A percentile compares a stretch with the other conserved stretches of the same genome.
Evolutionary conservation across 2,113 vertebrate species (phyloP).

Genomic region (Phalacrocorax carbo): DNA sequence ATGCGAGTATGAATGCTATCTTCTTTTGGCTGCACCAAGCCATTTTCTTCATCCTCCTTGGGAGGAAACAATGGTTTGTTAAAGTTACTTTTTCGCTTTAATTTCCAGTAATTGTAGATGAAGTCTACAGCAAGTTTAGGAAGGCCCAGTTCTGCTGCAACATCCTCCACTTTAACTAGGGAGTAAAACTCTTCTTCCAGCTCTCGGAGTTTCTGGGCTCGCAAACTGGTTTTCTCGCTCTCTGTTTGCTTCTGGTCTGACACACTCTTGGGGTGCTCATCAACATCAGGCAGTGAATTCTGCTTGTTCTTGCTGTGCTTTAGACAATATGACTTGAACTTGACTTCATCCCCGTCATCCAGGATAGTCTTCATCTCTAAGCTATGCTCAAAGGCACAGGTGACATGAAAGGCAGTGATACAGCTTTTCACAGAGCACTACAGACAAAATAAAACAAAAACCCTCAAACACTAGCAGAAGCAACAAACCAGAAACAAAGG

Average conservation of each 20-base stretch:
- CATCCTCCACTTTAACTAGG: conserved; percentile 83
- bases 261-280: conserved; percentile 76
- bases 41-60: conserved; percentile 90
- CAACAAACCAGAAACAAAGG: neutral
- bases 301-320: conserved; percentile 94
- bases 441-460: neutral
- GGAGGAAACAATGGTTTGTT: conserved; percentile 94
- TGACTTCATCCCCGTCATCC: conserved; percentile 95
- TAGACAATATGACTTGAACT: conserved; percentile 95
- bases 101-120: conserved; percentile 98
- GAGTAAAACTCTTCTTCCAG: conserved; percentile 94
- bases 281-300: conserved; percentile 56
- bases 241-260: conserved; percentile 83
- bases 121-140: conserved; percentile 84
- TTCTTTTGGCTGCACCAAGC: conserved; percentile 89
- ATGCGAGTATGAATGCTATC: conserved; percentile 96
- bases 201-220: conserved; percentile 92
- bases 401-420: conserved; percentile 98
- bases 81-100: conserved; percentile 94
- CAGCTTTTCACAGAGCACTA: conserved; percentile 98
- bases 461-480: neutral
- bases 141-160: conserved; percentile 83
- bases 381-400: conserved; percentile 97
- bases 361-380: conserved; percentile 98
- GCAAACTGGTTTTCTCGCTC: conserved; percentile 84